These are phyloP conservation scores for Echeneis naucrates DNA, from an alignment of 2,797 vertebrate genomes.

Conservation along the genomic window DNA sequence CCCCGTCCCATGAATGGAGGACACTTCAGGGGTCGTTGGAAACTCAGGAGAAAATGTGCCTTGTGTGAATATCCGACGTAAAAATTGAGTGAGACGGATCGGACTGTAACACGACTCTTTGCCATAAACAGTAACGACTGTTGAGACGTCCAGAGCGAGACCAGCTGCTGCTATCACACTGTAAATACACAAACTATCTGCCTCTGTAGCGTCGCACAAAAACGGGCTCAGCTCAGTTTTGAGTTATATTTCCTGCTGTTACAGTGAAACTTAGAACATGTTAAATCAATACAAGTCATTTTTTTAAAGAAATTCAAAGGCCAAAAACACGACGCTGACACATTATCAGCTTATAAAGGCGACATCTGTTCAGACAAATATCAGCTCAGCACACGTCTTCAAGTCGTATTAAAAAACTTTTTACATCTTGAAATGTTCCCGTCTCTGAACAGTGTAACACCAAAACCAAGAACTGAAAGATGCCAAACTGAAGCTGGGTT, in stretches of 20 bases:
- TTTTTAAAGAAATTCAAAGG: too few species aligned
- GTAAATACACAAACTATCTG: conserved; percentile 40
- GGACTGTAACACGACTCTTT: conserved; percentile 18
- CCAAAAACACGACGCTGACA: background rate
- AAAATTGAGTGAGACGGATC: conserved; percentile 27
- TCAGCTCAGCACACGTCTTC: too few species aligned
- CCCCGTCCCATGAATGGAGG: background rate
- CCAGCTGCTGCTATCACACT: conserved; percentile 49
- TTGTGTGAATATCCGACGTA: conserved; percentile 59
- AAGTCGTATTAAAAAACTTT: too few species aligned
- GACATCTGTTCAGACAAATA: too few species aligned
- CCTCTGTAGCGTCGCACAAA: conserved; percentile 28
- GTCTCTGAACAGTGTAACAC: too few species aligned
- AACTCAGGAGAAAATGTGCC: conserved; percentile 82
- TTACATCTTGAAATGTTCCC: too few species aligned
- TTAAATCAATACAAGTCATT: too few species aligned
- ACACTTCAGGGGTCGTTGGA: conserved; percentile 27
- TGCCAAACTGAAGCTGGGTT: too few species aligned
- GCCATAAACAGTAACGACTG: conserved; percentile 36
- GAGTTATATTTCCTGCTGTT: background rate
- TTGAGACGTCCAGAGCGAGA: conserved; percentile 8
- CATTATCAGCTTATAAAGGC: too few species aligned
- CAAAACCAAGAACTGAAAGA: too few species aligned
- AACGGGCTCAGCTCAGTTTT: background rate
- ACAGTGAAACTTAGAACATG: too few species aligned